Conservation (phyloP, 1,140 invertebrate species). For the Euwallacea fornicatus region DNA sequence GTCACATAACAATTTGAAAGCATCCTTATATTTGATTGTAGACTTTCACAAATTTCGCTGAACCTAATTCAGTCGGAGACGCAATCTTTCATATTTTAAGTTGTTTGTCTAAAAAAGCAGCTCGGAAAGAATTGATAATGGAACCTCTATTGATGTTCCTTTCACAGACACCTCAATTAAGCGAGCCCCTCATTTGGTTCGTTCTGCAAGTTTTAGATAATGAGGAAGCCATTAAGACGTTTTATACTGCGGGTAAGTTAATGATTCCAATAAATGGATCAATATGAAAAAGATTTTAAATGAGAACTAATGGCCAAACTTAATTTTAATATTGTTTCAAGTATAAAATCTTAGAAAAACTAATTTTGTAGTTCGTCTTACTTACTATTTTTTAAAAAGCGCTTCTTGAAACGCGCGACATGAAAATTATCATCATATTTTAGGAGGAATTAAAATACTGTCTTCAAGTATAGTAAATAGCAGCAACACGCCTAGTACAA, state of each 20-base stretch:
- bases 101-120: constrained; percentile 70
- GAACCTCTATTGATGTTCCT: constrained; percentile 75
- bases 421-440: constrained; percentile 6
- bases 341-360: neutral
- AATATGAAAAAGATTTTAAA: neutral
- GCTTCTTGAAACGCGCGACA: too few species aligned
- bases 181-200: constrained; percentile 76
- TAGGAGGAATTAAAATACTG: constrained; percentile 63
- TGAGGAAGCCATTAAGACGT: constrained; percentile 65
- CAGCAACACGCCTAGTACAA: constrained; percentile 56
- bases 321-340: too few species aligned
- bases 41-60: constrained; percentile 56
- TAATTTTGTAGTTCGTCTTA: too few species aligned
- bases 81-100: constrained; percentile 80
- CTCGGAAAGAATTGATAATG: constrained; percentile 71
- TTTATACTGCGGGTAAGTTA: constrained; percentile 60
- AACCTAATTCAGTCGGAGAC: constrained; percentile 75
- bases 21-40: constrained; percentile 24
- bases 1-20: neutral
- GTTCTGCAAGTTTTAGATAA: constrained; percentile 72
- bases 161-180: constrained; percentile 63
- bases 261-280: neutral
- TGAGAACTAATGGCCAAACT: too few species aligned
- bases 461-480: constrained; percentile 63
- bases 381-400: too few species aligned